A percentile compares a stretch with the other conserved stretches of the same genome.
Conservation (phyloP, 2,113 vertebrate genomes). For the Eurystomus gularis region DNA sequence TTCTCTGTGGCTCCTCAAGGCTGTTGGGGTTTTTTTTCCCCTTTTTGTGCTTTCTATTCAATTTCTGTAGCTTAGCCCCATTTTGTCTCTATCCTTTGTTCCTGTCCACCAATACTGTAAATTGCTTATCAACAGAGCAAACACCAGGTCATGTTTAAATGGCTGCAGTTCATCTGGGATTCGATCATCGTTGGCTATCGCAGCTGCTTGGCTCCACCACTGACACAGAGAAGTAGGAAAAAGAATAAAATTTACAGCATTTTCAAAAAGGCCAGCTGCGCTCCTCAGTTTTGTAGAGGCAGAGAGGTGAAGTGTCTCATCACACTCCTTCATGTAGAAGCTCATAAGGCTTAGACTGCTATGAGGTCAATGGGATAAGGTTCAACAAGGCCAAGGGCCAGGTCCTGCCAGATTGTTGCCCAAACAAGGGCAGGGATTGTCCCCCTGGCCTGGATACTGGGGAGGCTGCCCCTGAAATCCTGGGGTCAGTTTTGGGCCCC, state of each 20-base stretch:
- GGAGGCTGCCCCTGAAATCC: too few relatives aligned
- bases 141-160: background rate
- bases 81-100: background rate
- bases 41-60: background rate
- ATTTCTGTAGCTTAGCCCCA: background rate
- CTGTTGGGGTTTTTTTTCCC: background rate
- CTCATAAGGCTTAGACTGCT: background rate
- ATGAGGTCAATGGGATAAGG: too few relatives aligned
- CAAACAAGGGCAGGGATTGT: too few relatives aligned
- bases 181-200: background rate
- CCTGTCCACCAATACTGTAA: background rate
- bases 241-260: background rate
- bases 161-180: background rate
- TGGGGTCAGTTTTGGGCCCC: too few relatives aligned
- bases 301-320: background rate
- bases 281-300: background rate
- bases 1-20: constrained; percentile 45
- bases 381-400: too few relatives aligned
- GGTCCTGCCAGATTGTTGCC: too few relatives aligned
- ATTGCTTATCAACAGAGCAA: background rate
- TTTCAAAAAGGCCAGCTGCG: background rate
- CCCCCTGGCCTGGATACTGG: too few relatives aligned
- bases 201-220: background rate
- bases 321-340: background rate
- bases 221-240: background rate